Evolutionary conservation across 2,888 invertebrate species (phyloP), one percentile per base, ranked within the genome.

Genomic region (Panopea generosa): DNA sequence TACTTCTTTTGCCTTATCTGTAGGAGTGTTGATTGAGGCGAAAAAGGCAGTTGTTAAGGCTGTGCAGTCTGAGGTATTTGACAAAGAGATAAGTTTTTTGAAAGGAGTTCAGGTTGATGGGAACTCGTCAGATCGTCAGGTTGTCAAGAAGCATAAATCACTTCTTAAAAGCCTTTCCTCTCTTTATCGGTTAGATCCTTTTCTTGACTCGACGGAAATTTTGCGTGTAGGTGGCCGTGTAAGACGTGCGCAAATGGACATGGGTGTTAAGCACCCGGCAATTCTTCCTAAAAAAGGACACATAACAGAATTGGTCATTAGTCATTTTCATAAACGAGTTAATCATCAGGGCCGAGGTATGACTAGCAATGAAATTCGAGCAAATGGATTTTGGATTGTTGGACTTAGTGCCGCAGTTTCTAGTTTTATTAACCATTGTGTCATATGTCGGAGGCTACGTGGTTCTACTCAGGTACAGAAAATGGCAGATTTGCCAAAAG

Each of bases 401-500:
- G 74, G 83, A 3, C 86, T 82, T 9, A 72, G 85, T 53, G 40
- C 82, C 29, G 77, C 76, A 11, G 85, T 88, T 0, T 65, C 85
- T 22, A 66, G 65, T 9, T 40, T 81, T 0, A 81, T 88, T 2
- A 43, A 62, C 6, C 76, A 81, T 0, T 92, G 92, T 76, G 67
- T 88, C 0, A 69, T 24, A 1, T 92, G 93, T 67, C 68, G 77
- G 14, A 78, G 80, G 20, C 59, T 76, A 9, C 78, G 84, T 11
- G 85, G 86, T 3, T 55, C 49, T 18, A 22, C 77, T 0, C 73
- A 73, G 26, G 57, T 75, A 7, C 86, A 89, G 45, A 84, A 90
- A 18, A 92, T 91, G 90, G 87, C 89, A 0, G 79, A 88, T 27
- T 77, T 92, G 11, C 91, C 92, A 0, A 16, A 26, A 2, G 82